Conservation (phyloP, 2,888 invertebrate species). For the Patella ulyssiponensis region DNA sequence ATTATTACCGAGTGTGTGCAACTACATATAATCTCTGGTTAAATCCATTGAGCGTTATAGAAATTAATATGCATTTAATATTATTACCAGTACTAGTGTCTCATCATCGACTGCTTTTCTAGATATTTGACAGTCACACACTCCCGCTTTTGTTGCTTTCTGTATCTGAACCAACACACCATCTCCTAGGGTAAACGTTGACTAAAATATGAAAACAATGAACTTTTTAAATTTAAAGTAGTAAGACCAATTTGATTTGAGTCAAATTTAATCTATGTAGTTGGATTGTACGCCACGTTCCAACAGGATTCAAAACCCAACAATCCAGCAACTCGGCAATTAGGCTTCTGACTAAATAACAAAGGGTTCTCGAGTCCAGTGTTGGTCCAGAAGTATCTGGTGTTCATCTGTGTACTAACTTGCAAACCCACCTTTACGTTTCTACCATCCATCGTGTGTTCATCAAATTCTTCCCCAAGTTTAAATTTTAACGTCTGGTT, state of each 20-base stretch:
- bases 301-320: too few species aligned
- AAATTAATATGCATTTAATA: too few species aligned
- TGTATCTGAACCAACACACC: conserved; percentile 87
- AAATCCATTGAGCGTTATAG: too few species aligned
- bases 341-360: too few species aligned
- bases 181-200: conserved; percentile 83
- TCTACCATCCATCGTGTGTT: conserved; percentile 91
- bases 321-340: too few species aligned
- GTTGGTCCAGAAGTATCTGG: too few species aligned
- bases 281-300: too few species aligned
- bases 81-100: background rate
- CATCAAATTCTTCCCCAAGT: conserved; percentile 88
- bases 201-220: conserved; percentile 72
- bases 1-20: too few species aligned
- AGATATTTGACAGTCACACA: background rate
- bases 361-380: too few species aligned
- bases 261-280: background rate
- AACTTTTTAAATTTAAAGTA: background rate
- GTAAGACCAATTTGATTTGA: background rate
- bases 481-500: conserved; percentile 86
- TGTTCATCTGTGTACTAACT: too few species aligned
- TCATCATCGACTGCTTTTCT: background rate
- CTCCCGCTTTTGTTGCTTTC: conserved; percentile 54
- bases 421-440: conserved; percentile 76
- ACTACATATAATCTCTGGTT: too few species aligned